Evolutionary conservation across 2,113 vertebrate genomes (phyloP), one percentile per base, ranked within the genome.

Genomic region (Tetraodon nigroviridis): DNA sequence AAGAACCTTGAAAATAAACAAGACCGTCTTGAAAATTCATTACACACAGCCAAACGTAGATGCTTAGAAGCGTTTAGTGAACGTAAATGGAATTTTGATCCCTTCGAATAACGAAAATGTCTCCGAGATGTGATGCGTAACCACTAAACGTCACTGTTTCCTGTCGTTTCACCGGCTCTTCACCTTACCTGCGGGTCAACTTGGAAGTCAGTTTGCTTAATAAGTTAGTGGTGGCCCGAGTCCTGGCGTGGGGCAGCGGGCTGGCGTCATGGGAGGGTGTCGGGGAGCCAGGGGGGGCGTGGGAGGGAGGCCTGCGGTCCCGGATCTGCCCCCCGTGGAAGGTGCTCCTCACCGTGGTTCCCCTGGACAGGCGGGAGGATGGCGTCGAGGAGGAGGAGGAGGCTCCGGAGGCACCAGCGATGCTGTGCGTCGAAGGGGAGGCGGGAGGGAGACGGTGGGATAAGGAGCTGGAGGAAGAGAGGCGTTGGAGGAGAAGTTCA

Each of bases 201-300:
- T 96, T 97, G 82, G 94, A 96, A 76, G 95, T 96, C 84, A 97
- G 80, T 66, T 97, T 97, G 80, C 92, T 94, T 60, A 97, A 93
- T 78, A 97, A 91, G 89, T 94, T 96, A 84, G 92, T 90, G 0
- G 94, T 92, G 70, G 93, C 90, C 0, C 94, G 90, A 41, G 90
- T 91, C 55, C 94, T 90, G 59, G 92, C 90, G 2, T 93, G 84
- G 11, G 93, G 91, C 77, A 94, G 67, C 0, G 93, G 89, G 24
- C 84, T 81, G 56, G 92, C 89, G 40, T 97, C 94, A 0, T 94
- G 93, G 5, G 93, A 91, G 40, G 90, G 89, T 0, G 93, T 93
- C 0, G 94, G 94, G 0, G 94, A 94, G 2, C 91, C 89, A 0
- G 93, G 92, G 0, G 92, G 91, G 0, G 90, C 92, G 20, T 94